Conservation (phyloP, 2,888 invertebrate genomes). For the Conomelus anceps region DNA sequence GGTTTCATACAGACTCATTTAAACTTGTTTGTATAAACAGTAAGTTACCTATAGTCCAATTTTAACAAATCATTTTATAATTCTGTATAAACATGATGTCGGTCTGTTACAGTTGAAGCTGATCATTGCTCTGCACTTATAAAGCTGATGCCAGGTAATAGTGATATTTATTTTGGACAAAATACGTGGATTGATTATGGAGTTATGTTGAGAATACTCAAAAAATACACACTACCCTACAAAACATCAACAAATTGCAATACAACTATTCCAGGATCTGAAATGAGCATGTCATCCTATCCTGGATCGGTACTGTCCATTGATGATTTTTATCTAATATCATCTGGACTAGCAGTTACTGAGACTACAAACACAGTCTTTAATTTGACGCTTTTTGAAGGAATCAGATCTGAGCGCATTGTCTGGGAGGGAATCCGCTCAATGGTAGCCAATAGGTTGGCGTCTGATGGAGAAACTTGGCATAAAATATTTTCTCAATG, state of each 20-base stretch:
- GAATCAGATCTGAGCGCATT: not conserved
- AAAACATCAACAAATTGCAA: conserved; percentile 45
- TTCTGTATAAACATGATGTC: too few relatives aligned
- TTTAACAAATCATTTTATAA: too few relatives aligned
- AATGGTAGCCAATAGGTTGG: conserved; percentile 76
- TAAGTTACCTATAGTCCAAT: too few relatives aligned
- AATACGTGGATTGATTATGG: conserved; percentile 65
- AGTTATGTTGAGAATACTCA: conserved; percentile 75
- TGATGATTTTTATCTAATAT: conserved; percentile 66
- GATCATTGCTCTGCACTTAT: conserved; percentile 62
- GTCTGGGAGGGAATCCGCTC: conserved; percentile 58
- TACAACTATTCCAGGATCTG: conserved; percentile 55
- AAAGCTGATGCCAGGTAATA: conserved; percentile 52
- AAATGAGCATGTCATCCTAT: conserved; percentile 73
- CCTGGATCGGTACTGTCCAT: conserved; percentile 77
- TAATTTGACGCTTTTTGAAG: conserved; percentile 56
- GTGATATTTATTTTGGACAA: conserved; percentile 56
- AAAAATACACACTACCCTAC: conserved; percentile 74
- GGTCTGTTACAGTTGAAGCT: conserved; percentile 37
- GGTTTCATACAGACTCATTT: too few relatives aligned
- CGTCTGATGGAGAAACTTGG: conserved; percentile 66
- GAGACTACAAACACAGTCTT: conserved; percentile 72
- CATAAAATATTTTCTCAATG: conserved; percentile 56
- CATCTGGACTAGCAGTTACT: conserved; percentile 56
- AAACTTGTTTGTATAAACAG: too few relatives aligned